A percentile compares a stretch with the other conserved stretches of the same genome.
These are phyloP conservation scores for Fringilla coelebs DNA, from an alignment of 2,797 vertebrate genomes.

Conservation along the genomic window DNA sequence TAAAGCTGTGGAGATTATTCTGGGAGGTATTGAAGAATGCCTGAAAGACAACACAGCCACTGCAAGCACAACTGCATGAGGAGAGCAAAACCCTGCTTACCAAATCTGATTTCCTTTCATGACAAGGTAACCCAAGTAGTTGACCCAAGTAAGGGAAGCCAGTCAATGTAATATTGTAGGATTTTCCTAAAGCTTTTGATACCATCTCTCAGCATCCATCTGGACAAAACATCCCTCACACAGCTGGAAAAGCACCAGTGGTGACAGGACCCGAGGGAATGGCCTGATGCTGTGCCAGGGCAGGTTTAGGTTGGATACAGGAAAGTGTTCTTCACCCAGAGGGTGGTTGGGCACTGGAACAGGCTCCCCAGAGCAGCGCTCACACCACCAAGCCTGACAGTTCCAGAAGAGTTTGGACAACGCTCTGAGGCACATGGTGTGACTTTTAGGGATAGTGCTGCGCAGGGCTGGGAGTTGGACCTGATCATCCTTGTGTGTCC, in stretches of 20 bases:
- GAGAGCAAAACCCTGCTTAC: background rate
- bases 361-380: background rate
- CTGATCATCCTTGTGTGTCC: background rate
- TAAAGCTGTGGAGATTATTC: background rate
- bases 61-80: background rate
- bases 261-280: background rate
- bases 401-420: background rate
- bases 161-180: background rate
- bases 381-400: background rate
- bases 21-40: background rate
- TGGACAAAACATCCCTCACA: background rate
- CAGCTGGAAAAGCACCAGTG: background rate
- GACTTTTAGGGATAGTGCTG: background rate
- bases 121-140: background rate
- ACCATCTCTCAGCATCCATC: background rate
- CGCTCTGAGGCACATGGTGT: rapidly evolving
- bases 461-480: background rate
- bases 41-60: background rate
- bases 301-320: background rate
- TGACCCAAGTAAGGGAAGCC: background rate
- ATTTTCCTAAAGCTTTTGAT: background rate
- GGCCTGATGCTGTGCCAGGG: too few species aligned
- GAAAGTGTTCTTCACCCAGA: background rate
- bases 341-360: background rate
- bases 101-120: background rate